A percentile compares a stretch with the other conserved stretches of the same genome.
These are phyloP conservation scores for Drosophila maculinotata DNA, from an alignment of 2,888 invertebrate genomes.

Conservation along the genomic window DNA sequence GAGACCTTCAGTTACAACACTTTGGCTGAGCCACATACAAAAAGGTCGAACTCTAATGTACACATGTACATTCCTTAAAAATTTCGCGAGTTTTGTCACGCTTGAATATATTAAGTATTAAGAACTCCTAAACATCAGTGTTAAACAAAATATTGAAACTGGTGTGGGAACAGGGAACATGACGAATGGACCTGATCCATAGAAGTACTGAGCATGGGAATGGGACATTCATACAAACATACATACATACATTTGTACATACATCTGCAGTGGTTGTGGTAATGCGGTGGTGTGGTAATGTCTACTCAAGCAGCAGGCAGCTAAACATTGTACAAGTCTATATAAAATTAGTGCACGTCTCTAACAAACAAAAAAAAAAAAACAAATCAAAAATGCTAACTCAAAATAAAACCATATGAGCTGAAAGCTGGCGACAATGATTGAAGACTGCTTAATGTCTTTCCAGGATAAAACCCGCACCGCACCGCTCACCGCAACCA, in stretches of 20 bases:
- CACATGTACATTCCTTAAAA: too few species aligned
- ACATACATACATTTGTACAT: conserved; percentile 16
- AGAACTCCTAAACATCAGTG: background rate
- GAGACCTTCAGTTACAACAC: too few species aligned
- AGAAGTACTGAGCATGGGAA: conserved; percentile 7
- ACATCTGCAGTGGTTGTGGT: conserved; percentile 64
- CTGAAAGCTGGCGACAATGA: conserved; percentile 51
- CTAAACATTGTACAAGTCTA: conserved; percentile 47
- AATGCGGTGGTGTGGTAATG: conserved; percentile 63
- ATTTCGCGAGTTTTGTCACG: background rate
- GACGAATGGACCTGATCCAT: background rate
- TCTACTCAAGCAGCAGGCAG: conserved; percentile 30
- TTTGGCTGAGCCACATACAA: too few species aligned
- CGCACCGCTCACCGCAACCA: conserved; percentile 48
- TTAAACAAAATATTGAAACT: conserved; percentile 4
- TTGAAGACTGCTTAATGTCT: conserved; percentile 77
- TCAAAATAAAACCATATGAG: conserved; percentile 44
- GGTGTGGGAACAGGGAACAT: too few species aligned
- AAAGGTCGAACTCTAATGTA: too few species aligned
- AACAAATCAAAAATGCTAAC: conserved; percentile 48
- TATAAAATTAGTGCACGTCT: conserved; percentile 72
- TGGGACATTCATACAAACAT: conserved; percentile 20
- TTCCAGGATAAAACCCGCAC: conserved; percentile 62
- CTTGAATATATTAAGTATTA: background rate
- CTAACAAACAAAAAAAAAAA: conserved; percentile 54